Evolutionary conservation across 2,888 invertebrate genomes (phyloP).

Genomic region (Pegoplata infirma): DNA sequence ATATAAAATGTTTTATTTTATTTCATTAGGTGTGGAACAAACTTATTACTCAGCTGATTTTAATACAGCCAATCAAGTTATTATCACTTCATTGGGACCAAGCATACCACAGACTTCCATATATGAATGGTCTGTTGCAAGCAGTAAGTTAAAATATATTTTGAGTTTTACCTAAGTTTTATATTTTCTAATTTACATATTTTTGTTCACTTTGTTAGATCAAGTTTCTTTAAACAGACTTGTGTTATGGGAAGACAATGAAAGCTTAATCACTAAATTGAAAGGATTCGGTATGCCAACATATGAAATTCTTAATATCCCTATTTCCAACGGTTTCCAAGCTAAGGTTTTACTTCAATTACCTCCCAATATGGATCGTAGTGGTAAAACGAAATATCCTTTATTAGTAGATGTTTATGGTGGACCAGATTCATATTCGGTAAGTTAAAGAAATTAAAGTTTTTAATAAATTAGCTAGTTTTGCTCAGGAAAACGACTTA

Average conservation of each 20-base stretch:
- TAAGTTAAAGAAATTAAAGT: constrained; percentile 79
- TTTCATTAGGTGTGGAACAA: constrained; percentile 69
- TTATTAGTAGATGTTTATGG: constrained; percentile 93
- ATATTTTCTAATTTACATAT: neutral
- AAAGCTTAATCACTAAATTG: constrained; percentile 79
- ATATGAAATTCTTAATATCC: constrained; percentile 81
- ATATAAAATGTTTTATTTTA: neutral
- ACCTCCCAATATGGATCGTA: constrained; percentile 84
- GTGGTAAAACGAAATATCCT: constrained; percentile 85
- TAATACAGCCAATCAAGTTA: constrained; percentile 84
- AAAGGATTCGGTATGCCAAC: constrained; percentile 80
- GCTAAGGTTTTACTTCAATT: constrained; percentile 87
- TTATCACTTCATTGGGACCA: constrained; percentile 91
- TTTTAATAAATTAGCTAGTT: too few species aligned
- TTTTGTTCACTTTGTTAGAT: constrained; percentile 64
- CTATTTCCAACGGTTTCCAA: constrained; percentile 82
- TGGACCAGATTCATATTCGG: constrained; percentile 93
- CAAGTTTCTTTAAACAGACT: constrained; percentile 70
- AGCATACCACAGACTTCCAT: constrained; percentile 86
- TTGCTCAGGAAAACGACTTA: too few species aligned
- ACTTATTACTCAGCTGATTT: constrained; percentile 81
- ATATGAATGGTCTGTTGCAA: constrained; percentile 77
- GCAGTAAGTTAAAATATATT: constrained; percentile 67
- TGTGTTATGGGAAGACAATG: constrained; percentile 84
- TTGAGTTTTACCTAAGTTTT: neutral